Conservation (phyloP, 2,888 invertebrate genomes). For the Empis stercorea region DNA sequence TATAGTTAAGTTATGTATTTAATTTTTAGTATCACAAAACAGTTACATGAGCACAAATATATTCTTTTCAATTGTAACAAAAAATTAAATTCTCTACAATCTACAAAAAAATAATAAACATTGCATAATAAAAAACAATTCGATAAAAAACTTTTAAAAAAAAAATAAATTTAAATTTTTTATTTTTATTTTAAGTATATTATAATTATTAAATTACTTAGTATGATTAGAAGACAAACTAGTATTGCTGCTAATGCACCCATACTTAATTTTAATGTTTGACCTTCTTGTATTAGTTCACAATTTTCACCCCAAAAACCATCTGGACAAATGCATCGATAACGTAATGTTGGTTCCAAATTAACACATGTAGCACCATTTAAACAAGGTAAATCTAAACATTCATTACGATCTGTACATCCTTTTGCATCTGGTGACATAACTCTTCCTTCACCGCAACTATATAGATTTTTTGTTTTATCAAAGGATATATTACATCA, state of each 20-base stretch:
- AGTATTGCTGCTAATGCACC: conserved; percentile 94
- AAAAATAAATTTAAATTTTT: no score
- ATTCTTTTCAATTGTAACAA: no score
- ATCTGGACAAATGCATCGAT: conserved; percentile 80
- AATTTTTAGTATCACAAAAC: no score
- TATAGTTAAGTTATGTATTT: no score
- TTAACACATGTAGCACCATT: conserved; percentile 89
- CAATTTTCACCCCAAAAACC: conserved; percentile 93
- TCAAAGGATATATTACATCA: conserved; percentile 1
- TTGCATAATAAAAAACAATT: no score
- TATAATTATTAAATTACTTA: conserved; percentile 55
- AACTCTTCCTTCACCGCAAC: conserved; percentile 87
- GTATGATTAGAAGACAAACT: conserved; percentile 90
- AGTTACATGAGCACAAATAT: no score
- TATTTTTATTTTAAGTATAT: neutral
- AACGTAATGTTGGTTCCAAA: conserved; percentile 74
- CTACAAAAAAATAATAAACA: no score
- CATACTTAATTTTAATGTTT: conserved; percentile 90
- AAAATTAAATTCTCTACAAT: no score
- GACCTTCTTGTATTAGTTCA: conserved; percentile 85
- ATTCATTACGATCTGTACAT: conserved; percentile 92
- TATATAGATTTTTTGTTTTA: conserved; percentile 29
- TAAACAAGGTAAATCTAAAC: conserved; percentile 83
- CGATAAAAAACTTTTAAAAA: no score
- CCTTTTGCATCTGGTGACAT: conserved; percentile 83